Percentiles rank a stretch among this genome's conserved stretches.
Conservation (phyloP, 2,113 vertebrate genomes). For the Todiramphus saurophagus region DNA sequence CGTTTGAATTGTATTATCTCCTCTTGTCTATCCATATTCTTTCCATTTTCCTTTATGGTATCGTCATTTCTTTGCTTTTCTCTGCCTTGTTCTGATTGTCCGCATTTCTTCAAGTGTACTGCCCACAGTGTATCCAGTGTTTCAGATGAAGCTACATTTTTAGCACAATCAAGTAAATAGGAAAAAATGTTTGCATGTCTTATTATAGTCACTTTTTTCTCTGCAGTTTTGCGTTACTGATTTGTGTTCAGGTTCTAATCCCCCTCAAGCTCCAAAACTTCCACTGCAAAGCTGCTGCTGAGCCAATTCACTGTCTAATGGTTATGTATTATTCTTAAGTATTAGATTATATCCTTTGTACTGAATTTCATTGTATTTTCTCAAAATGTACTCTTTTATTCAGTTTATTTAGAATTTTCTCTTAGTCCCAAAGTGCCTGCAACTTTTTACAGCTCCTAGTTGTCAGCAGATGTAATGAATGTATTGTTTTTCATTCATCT, state of each 20-base stretch:
- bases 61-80: background rate
- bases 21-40: background rate
- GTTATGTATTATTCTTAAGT: background rate
- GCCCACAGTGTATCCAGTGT: background rate
- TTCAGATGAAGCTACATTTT: background rate
- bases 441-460: background rate
- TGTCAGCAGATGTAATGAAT: background rate
- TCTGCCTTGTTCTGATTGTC: background rate
- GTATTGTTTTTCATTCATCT: background rate
- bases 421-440: background rate
- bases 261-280: background rate
- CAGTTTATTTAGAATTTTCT: background rate
- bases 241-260: background rate
- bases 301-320: background rate
- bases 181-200: background rate
- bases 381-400: background rate
- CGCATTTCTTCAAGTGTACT: background rate
- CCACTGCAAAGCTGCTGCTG: background rate
- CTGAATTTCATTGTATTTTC: background rate
- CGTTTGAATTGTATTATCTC: background rate
- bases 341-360: background rate
- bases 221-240: background rate
- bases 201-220: background rate
- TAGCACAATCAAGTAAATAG: background rate
- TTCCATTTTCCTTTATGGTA: background rate